phyloP scores from a whole-genome alignment of 2,113 vertebrate genomes.

The Polypterus senegalus region DNA sequence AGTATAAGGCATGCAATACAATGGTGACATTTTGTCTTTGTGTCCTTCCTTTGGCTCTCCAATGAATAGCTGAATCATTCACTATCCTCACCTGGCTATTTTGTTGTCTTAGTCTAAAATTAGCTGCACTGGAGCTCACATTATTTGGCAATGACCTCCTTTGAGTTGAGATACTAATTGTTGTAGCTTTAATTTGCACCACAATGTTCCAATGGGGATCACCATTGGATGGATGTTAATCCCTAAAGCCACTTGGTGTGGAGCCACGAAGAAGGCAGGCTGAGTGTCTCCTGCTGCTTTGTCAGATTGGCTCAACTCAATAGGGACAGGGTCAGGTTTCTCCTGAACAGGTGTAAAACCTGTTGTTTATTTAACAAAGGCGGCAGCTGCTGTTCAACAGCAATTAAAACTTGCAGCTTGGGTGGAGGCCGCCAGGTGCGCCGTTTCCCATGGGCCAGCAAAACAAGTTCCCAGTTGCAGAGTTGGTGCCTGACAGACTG shows the following conservation, averaged over 20 bases:
- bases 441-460: slow-evolving; percentile 27
- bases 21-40: too few relatives aligned
- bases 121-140: slow-evolving; percentile 1
- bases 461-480: slow-evolving; percentile 22
- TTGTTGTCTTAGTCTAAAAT: neutral
- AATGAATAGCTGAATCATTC: too few relatives aligned
- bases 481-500: slow-evolving; percentile 46
- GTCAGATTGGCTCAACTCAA: slow-evolving; percentile 13
- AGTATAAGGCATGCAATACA: too few relatives aligned
- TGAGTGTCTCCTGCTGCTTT: slow-evolving; percentile 13
- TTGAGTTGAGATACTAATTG: slow-evolving; percentile 1
- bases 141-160: slow-evolving; percentile 3
- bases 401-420: slow-evolving; percentile 41
- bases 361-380: slow-evolving; percentile 50
- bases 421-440: slow-evolving; percentile 51
- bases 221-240: slow-evolving; percentile 13
- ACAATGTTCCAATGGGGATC: neutral
- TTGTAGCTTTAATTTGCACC: slow-evolving; percentile 1
- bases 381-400: slow-evolving; percentile 22
- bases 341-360: slow-evolving; percentile 42
- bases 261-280: slow-evolving; percentile 3
- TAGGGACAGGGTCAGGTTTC: slow-evolving; percentile 22
- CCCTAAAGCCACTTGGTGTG: slow-evolving; percentile 6
- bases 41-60: too few relatives aligned
- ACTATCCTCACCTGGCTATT: neutral